phyloP scores from a whole-genome alignment of 2,113 vertebrate genomes.

The Bambusicola thoracicus region DNA sequence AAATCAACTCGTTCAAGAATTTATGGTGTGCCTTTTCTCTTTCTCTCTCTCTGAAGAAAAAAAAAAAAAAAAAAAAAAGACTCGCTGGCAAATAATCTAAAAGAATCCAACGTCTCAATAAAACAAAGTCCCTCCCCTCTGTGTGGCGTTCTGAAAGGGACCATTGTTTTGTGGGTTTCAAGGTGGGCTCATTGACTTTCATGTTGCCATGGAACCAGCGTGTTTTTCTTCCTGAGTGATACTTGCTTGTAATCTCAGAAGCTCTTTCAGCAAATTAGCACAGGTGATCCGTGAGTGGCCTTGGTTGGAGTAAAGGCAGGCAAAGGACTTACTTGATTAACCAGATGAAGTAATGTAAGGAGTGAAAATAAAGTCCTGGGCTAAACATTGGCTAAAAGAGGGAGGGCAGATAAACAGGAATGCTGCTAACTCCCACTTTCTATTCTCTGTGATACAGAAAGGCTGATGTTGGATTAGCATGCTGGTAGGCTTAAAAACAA shows the following conservation, averaged over 20 bases:
- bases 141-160: conserved; percentile 62
- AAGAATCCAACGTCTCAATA: conserved; percentile 57
- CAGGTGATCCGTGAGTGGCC: conserved; percentile 55
- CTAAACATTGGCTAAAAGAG: background rate
- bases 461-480: background rate
- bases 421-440: background rate
- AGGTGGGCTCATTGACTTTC: conserved; percentile 74
- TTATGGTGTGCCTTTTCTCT: conserved; percentile 1
- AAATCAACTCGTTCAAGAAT: background rate
- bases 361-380: background rate
- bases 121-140: conserved; percentile 23
- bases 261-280: conserved; percentile 58
- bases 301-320: background rate
- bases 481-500: background rate
- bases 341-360: background rate
- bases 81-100: conserved; percentile 16
- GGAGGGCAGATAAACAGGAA: background rate
- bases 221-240: conserved; percentile 70
- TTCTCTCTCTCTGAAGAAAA: background rate
- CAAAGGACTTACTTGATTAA: background rate
- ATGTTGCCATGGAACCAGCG: conserved; percentile 69
- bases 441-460: background rate
- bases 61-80: background rate
- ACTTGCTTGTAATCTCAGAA: conserved; percentile 68
- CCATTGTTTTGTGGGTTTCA: conserved; percentile 74